Base-by-base conservation (phyloP, 1,140 invertebrate genomes). In the Zaprionus lachaisei region DNA sequence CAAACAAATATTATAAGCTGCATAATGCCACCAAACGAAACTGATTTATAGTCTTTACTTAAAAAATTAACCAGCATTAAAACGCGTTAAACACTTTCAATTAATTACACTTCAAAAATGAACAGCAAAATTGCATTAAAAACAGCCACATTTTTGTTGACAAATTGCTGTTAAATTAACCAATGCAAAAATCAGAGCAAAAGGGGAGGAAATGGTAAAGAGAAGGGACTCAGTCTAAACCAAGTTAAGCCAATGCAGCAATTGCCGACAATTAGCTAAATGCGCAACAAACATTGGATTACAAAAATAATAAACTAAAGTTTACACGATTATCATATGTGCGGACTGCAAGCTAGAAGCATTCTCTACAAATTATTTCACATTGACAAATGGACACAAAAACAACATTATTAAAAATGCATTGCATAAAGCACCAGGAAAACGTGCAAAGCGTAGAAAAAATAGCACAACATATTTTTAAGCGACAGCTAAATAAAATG, bases 381-480 rank as follows among this genome's bases (percentile, higher is more conserved):
- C 74, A 80, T 72, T 84, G 77, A 81, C 78, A 83, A 89, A 89
- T 84, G 61, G 77, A 44, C 31, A 76, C 67, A 76, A 77, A 74
- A 70, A 70, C 79, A 72, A 72, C 72, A 82, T 54, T 64, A 87
- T 87, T 81, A 87, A 87, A 90, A 85, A 87, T 87, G 81, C 68
- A 87, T 84, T 62, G 76, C 65, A 76, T 81, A 76, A 82, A 81
- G 71, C 61, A 75, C 66, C 44, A 63, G 14, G 37, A 41, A 61
- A 57, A 47, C 49, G 34, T 55, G 47, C 7, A n/a, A 9, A 51
- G 37, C 11, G 24, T 34, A 34, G 0, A 22, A 37, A 65, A 67
- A 66, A 66, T 14, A 61, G 63, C 62, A 60, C 9, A 56, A 62
- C 57, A 62, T 77, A 72, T 56, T 72, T 77, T 61, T 67, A 55